A percentile compares a stretch with the other conserved stretches of the same genome.
Conservation (phyloP, 2,113 vertebrate species). For the Plotosus lineatus region DNA sequence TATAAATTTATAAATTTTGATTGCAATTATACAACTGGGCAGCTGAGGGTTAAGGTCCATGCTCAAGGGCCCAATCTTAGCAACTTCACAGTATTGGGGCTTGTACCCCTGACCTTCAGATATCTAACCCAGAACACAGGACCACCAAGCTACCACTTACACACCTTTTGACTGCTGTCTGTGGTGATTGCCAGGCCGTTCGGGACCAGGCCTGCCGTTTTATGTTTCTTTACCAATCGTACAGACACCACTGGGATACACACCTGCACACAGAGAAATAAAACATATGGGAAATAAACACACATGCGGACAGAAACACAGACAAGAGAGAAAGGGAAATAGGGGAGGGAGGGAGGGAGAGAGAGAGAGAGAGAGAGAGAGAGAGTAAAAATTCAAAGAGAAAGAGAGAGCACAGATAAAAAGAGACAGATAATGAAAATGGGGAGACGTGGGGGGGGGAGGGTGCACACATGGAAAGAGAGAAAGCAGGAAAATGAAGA, state of each 20-base stretch:
- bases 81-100: too few relatives aligned
- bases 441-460: too few relatives aligned
- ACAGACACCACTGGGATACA: constrained; percentile 87
- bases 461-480: too few relatives aligned
- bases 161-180: constrained; percentile 87
- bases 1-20: too few relatives aligned
- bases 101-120: too few relatives aligned
- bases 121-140: too few relatives aligned
- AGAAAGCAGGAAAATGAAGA: not conserved
- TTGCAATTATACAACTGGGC: too few relatives aligned
- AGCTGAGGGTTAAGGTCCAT: too few relatives aligned
- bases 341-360: constrained; percentile 3
- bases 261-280: constrained; percentile 70
- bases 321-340: not conserved
- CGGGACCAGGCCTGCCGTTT: constrained; percentile 89
- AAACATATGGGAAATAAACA: too few relatives aligned
- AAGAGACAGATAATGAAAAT: not conserved
- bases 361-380: not conserved
- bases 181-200: constrained; percentile 94
- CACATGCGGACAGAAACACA: constrained; percentile 66
- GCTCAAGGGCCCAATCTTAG: too few relatives aligned
- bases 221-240: constrained; percentile 92
- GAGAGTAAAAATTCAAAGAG: not conserved
- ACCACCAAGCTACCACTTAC: too few relatives aligned
- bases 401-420: not conserved